Evolutionary conservation across 2,888 invertebrate genomes (phyloP), one percentile per base, ranked within the genome.

Genomic region (Diaperis boleti): DNA sequence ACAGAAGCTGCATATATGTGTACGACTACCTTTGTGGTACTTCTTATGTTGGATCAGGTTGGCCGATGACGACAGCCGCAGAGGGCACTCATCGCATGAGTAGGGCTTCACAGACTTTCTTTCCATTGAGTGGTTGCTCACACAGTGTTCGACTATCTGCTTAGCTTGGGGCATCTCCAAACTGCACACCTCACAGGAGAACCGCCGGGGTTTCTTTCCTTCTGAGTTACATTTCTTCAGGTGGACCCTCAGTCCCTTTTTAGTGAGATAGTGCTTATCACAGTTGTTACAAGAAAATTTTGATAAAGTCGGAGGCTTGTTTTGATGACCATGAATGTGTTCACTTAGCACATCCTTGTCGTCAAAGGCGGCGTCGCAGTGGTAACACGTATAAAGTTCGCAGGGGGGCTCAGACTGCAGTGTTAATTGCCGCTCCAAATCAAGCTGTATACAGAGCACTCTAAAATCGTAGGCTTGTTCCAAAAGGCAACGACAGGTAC

Each of bases 1-100:
- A 59, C 77, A 78, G 54, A 70, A 72, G 52, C 72, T 72, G 55
- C 78, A 78, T 22, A 76, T 72, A 22, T 75, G 72, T 4, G 64
- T 63, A 3, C 78, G 67, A 20, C 71, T 69, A 7, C 72, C 72
- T 10, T 69, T 62, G 59, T 78, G 78, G 50, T 76, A 76, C 20
- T 73, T 67, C 50, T 69, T 74, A 57, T 78, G 78, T 49, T 75
- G 74, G 14, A 72, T 69, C 10, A 78, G 57, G 50, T 75, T 73
- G n/a, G 75, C 69, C 4, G 74, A 75, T 0, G 75, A 69, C 7
- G 69, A 63, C 54, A 77, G 77, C 39, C 72, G 66, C 22, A 69
- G 74, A 17, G 66, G 59, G 59, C 78, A 78, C 42, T 69, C 62
- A 39, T 72, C 71, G 63, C 78, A 78, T 5, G 59, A 57, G 62